These are phyloP conservation scores for Caradrina kadenii DNA, from an alignment of 2,888 invertebrate genomes.

Conservation along the genomic window DNA sequence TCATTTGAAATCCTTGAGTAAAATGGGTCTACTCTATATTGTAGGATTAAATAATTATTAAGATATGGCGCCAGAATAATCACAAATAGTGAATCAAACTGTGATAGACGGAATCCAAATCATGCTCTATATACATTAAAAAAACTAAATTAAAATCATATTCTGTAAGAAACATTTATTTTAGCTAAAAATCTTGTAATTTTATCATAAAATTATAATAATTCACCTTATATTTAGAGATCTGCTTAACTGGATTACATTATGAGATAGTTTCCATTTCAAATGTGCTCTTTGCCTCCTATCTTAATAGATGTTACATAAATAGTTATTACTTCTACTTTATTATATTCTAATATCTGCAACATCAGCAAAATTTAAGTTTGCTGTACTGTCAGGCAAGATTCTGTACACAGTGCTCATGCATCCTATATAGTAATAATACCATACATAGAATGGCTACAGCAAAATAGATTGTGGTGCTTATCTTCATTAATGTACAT, in stretches of 20 bases:
- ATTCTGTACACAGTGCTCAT: slow-evolving; percentile 21
- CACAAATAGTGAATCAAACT: too few species aligned
- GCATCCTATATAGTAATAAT: background rate
- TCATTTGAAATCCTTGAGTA: too few species aligned
- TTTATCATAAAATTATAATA: slow-evolving; percentile 38
- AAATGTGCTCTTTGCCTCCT: background rate
- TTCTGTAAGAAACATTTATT: slow-evolving; percentile 52
- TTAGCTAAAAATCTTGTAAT: slow-evolving; percentile 30
- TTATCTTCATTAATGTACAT: slow-evolving; percentile 3
- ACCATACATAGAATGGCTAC: background rate
- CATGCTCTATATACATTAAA: background rate
- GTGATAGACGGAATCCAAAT: too few species aligned
- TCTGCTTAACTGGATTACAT: slow-evolving; percentile 11
- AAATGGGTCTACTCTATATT: too few species aligned
- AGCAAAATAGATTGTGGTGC: slow-evolving; percentile 8
- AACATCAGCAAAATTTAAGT: background rate
- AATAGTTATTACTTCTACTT: slow-evolving; percentile 6
- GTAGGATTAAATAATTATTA: too few species aligned
- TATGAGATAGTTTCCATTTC: slow-evolving; percentile 1
- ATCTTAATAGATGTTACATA: background rate
- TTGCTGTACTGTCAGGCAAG: slow-evolving; percentile 16
- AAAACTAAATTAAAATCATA: slow-evolving; percentile 23
- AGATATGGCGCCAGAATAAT: too few species aligned
- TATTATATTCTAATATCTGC: background rate
- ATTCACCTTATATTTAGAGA: slow-evolving; percentile 39